Conservation (phyloP, 2,888 invertebrate species). For the Hoplodrina ambigua region DNA sequence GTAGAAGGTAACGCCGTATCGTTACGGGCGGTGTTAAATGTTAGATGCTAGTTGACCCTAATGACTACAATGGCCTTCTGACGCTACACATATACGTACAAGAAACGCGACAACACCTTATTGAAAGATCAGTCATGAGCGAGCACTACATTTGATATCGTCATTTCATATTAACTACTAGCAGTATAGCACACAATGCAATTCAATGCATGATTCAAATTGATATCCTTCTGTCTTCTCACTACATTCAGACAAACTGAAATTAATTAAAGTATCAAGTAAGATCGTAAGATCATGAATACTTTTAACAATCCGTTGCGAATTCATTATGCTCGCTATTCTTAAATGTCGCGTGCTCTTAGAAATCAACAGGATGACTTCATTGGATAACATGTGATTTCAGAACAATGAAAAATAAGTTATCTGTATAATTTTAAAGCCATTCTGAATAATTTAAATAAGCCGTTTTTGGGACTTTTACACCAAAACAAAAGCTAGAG, state of each 20-base stretch:
- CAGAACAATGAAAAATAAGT: slow-evolving; percentile 44
- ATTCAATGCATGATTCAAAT: slow-evolving; percentile 43
- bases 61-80: slow-evolving; percentile 83
- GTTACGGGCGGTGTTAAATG: slow-evolving; percentile 64
- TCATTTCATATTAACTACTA: slow-evolving; percentile 35
- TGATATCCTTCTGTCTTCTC: slow-evolving; percentile 47
- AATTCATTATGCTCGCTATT: slow-evolving; percentile 41
- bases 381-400: slow-evolving; percentile 40
- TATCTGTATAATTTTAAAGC: slow-evolving; percentile 10
- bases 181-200: slow-evolving; percentile 22
- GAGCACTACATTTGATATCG: slow-evolving; percentile 51
- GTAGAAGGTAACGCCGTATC: slow-evolving; percentile 59
- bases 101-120: slow-evolving; percentile 56
- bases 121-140: slow-evolving; percentile 47
- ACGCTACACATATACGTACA: slow-evolving; percentile 36
- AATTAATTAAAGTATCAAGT: slow-evolving; percentile 41
- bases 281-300: slow-evolving; percentile 21
- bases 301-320: slow-evolving; percentile 23
- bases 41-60: slow-evolving; percentile 82
- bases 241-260: slow-evolving; percentile 30
- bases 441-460: slow-evolving; percentile 19
- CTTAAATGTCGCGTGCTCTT: slow-evolving; percentile 24
- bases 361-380: slow-evolving; percentile 42
- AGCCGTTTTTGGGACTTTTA: slow-evolving; percentile 17
- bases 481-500: slow-evolving; percentile 25